Base-by-base conservation (phyloP, 2,113 vertebrate genomes). In the Boulengeromyrus knoepffleri region DNA sequence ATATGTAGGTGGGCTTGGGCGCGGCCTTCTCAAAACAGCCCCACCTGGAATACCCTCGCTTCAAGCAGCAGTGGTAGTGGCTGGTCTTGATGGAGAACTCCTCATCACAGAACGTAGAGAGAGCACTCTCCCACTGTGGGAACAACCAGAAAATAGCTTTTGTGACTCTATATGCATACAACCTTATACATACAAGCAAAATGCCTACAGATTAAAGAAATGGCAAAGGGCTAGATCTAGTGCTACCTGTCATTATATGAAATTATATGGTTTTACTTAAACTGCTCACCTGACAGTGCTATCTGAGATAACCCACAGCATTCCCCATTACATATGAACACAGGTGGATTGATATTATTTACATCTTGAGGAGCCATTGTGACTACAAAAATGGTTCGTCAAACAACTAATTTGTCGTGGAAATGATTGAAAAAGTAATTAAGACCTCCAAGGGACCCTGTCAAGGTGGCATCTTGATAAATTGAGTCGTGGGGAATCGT, bases 101-200 rank as follows among this genome's bases (percentile, higher is more conserved):
- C 8, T 92, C 92, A 4, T 80, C 0, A 88, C 96, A 97, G 92
- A 94, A 97, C 5, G 47, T 27, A 8, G 90, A 0, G 0, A 96
- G 87, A 1, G 92, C 91, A 4, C 89, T 90, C 90, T 93, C 83
- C 96, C 96, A 97, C 96, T 97, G 88, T 10, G 90, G 88, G 13
- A 70, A 88, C 88, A 86, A 89, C 66, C 1, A 74, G 77, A 53
- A 91, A n/a, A 90, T 58, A 6, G 88, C 74, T 9, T 45, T 50
- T 62, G 19, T 52, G 19, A 84, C 19, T 46, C 80, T 46, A 84
- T 21, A 47, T 47, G 19, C 8, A 47, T n/a, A 10, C 8, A 24
- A 24, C 42, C 80, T n/a, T 6, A 46, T 84, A 84, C 45, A 24
- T 84, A 47, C 19, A 7, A 42, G 39, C 19, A 24, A 3, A 84